A percentile compares a stretch with the other conserved stretches of the same genome.
phyloP scores from a whole-genome alignment of 2,113 vertebrate species.

The Centropus unirufus region DNA sequence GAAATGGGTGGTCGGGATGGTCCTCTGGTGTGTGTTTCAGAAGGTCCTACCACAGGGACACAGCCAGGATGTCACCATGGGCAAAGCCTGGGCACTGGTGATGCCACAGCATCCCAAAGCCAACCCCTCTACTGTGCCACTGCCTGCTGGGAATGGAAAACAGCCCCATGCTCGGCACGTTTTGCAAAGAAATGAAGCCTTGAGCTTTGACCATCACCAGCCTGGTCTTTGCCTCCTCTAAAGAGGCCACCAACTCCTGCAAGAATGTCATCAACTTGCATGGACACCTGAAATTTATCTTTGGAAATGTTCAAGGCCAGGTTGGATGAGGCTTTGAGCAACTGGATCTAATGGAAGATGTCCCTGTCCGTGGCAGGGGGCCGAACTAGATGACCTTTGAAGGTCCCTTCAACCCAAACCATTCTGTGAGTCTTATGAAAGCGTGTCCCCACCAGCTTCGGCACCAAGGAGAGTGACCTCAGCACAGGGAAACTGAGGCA shows the following conservation, averaged over 20 bases:
- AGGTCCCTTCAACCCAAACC: neutral
- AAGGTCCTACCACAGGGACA: constrained; percentile 81
- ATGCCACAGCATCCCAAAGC: neutral
- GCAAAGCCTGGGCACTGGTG: fast-evolving
- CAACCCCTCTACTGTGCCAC: neutral
- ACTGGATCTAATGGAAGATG: neutral
- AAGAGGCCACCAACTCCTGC: neutral
- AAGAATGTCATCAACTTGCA: neutral
- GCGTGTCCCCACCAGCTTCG: neutral
- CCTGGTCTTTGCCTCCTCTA: neutral
- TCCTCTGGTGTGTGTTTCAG: constrained; percentile 95
- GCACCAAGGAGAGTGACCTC: neutral
- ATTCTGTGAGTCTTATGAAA: neutral
- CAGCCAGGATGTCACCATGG: fast-evolving
- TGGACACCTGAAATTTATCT: fast-evolving
- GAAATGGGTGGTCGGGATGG: constrained; percentile 89
- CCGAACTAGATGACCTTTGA: neutral
- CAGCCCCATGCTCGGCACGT: neutral
- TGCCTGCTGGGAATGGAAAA: neutral
- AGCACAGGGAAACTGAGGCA: neutral
- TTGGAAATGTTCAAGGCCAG: neutral
- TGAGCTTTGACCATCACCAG: neutral
- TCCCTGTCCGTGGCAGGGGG: neutral
- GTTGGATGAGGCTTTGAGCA: neutral
- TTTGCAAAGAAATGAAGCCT: neutral